Evolutionary conservation across 2,888 invertebrate genomes (phyloP).

Genomic region (Acleris literana): DNA sequence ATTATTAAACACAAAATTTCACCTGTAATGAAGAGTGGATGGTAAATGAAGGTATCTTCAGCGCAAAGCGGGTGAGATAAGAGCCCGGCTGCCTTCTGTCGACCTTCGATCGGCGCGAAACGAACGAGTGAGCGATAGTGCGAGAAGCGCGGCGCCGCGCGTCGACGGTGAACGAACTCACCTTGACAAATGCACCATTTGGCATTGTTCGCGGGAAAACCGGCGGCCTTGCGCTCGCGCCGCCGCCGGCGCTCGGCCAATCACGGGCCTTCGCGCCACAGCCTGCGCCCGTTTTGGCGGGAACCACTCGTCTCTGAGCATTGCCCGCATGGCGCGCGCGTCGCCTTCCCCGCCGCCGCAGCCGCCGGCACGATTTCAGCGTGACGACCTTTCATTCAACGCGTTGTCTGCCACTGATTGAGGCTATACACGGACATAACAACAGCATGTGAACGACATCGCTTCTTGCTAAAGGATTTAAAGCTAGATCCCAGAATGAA

Average conservation of each 20-base stretch:
- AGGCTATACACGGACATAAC: slow-evolving; percentile 15
- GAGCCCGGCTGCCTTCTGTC: slow-evolving; percentile 69
- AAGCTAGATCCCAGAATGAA: not conserved
- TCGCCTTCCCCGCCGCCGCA: slow-evolving; percentile 44
- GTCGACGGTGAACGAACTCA: slow-evolving; percentile 83
- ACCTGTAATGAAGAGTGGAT: slow-evolving; percentile 70
- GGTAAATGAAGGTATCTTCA: slow-evolving; percentile 71
- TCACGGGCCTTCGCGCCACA: slow-evolving; percentile 79
- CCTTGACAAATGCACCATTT: slow-evolving; percentile 84
- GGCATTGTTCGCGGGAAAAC: slow-evolving; percentile 84
- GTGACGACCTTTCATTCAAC: slow-evolving; percentile 47
- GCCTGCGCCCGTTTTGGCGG: slow-evolving; percentile 80
- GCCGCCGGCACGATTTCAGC: slow-evolving; percentile 49
- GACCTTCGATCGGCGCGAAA: slow-evolving; percentile 74
- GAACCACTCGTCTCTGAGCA: slow-evolving; percentile 57
- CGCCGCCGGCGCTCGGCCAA: slow-evolving; percentile 67
- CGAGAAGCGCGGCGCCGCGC: slow-evolving; percentile 54
- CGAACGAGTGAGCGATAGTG: slow-evolving; percentile 68
- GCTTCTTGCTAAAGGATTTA: not conserved
- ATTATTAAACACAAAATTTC: slow-evolving; percentile 56
- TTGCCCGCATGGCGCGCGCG: slow-evolving; percentile 55
- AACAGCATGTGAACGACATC: not conserved
- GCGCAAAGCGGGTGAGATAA: slow-evolving; percentile 55
- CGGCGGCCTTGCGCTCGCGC: slow-evolving; percentile 81
- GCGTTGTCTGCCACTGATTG: slow-evolving; percentile 28